phyloP scores from a whole-genome alignment of 2,888 invertebrate species.

The Flexamia atlantica region DNA sequence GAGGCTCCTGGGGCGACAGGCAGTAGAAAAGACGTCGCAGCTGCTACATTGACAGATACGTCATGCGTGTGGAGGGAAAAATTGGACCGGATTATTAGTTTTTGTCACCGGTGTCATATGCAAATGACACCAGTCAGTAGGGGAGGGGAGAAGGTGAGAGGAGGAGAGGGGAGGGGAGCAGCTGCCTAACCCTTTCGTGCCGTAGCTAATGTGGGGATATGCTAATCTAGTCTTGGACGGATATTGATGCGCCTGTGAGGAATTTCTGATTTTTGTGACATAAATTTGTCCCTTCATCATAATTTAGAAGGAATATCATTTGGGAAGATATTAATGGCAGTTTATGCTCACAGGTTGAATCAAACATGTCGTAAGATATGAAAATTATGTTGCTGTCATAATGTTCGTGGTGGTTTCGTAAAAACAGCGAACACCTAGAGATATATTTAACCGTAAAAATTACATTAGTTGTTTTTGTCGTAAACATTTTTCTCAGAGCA shows the following conservation, averaged over 20 bases:
- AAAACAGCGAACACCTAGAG: too few relatives aligned
- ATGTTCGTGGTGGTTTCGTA: too few relatives aligned
- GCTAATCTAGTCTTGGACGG: neutral
- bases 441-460: too few relatives aligned
- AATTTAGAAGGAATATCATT: too few relatives aligned
- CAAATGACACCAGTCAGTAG: conserved; percentile 9
- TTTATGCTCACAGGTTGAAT: too few relatives aligned
- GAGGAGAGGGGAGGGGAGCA: neutral
- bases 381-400: too few relatives aligned
- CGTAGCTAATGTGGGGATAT: neutral
- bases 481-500: too few relatives aligned
- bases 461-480: too few relatives aligned
- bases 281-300: too few relatives aligned
- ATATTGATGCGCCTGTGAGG: neutral
- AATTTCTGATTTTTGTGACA: too few relatives aligned
- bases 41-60: conserved; percentile 34
- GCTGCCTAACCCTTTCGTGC: conserved; percentile 2
- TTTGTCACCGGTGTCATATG: conserved; percentile 57
- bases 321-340: too few relatives aligned
- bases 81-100: conserved; percentile 49
- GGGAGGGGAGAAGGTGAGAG: neutral
- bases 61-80: conserved; percentile 51
- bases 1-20: neutral
- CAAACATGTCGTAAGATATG: too few relatives aligned
- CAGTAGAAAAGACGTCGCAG: neutral